Base-by-base conservation (phyloP, 1,140 invertebrate species). In the Papilio machaon region DNA sequence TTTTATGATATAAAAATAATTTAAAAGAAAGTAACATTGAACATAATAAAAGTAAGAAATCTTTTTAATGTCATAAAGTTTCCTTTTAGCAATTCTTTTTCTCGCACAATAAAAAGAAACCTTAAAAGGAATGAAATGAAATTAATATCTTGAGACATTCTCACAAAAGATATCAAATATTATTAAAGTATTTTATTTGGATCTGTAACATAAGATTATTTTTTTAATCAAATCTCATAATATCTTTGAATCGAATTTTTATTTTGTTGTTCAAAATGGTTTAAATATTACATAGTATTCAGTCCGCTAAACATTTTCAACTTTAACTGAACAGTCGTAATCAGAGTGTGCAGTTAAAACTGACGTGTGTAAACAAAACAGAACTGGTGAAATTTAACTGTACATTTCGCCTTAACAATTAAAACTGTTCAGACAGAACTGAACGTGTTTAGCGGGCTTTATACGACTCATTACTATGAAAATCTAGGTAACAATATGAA, bases 111-210 rank as follows among this genome's bases (percentile, higher is more conserved):
- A 67, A 23, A 2, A 67, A 35, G 64, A 67, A 30, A 64, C 23
- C 64, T 67, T 67, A 35, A 67, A 67, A 67, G 64, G 64, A 67
- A 67, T 35, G 64, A 67, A 67, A 67, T 35, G 64, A 67, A 67
- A 67, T 67, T 67, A 67, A 67, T 67, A 67, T 67, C 64, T 67
- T 67, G n/a, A 67, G 64, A 67, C 23, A 67, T 67, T 23, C 11
- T 35, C 64, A 67, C 64, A 67, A 67, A 67, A 30, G 23, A 35
- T 35, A 23, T 30, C 23, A 30, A 15, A 67, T 67, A 9, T 67
- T 67, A 67, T 67, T 67, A 67, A 67, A 67, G 64, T 64, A 30
- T 64, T 64, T 23, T 67, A 35, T 35, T 67, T 23, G 64, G 30
- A 30, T 67, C 23, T 5, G 60, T 30, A 35, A 35, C 10, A 30